Percentiles rank a stretch among this genome's conserved stretches.
These are phyloP conservation scores for Phymorhynchus buccinoides DNA, from an alignment of 1,140 invertebrate species.

Conservation along the genomic window DNA sequence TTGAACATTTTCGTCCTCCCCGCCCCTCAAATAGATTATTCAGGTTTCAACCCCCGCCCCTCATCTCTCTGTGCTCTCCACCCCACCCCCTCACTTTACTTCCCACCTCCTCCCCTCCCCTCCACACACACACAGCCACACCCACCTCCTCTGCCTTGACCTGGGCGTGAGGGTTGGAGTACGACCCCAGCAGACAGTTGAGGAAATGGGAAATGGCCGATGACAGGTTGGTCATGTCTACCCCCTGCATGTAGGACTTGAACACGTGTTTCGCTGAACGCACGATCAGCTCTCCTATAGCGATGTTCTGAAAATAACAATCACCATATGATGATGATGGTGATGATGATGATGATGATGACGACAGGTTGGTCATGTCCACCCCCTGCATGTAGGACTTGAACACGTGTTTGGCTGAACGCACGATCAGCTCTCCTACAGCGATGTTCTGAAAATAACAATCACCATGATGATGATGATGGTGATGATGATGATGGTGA, in stretches of 20 bases:
- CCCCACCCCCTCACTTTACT: no score
- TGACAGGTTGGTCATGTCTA: conserved; percentile 90
- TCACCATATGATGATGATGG: no score
- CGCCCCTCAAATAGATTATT: no score
- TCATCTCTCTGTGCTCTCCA: no score
- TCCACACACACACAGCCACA: background rate
- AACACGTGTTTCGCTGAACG: conserved; percentile 95
- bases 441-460: conserved; percentile 83
- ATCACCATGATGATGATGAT: no score
- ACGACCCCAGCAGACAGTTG: conserved; percentile 86
- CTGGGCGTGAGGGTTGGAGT: conserved; percentile 65
- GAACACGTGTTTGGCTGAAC: conserved; percentile 94
- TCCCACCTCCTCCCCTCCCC: no score
- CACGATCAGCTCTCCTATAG: conserved; percentile 88
- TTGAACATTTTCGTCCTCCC: no score
- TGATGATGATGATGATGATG: no score
- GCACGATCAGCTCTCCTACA: conserved; percentile 87
- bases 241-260: conserved; percentile 90
- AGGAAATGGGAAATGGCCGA: conserved; percentile 94
- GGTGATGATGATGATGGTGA: no score
- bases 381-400: conserved; percentile 90
- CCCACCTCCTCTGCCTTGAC: conserved; percentile 79
- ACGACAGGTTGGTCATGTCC: no score
- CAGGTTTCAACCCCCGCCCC: no score
- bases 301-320: conserved; percentile 83